A percentile compares a stretch with the other conserved stretches of the same genome.
These are phyloP conservation scores for Eulemur rubriventer DNA, from an alignment of 2,797 vertebrate species.

Conservation along the genomic window DNA sequence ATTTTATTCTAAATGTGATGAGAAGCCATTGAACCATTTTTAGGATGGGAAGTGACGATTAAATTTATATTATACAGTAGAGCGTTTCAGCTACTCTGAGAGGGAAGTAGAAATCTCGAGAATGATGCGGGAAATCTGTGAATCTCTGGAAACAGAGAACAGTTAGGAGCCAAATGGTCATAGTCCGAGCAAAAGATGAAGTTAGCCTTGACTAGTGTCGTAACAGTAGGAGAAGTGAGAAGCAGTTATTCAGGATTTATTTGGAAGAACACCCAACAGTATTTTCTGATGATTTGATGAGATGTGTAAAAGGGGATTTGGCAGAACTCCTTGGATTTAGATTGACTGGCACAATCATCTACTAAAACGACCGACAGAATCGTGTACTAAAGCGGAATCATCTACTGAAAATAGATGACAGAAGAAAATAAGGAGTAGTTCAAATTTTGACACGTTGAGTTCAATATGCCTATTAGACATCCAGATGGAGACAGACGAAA, in stretches of 20 bases:
- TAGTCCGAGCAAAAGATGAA: neutral
- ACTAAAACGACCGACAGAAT: neutral
- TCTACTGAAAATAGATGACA: neutral
- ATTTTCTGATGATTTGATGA: neutral
- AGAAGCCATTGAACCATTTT: neutral
- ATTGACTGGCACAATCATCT: neutral
- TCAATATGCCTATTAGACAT: neutral
- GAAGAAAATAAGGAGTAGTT: neutral
- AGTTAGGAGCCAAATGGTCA: neutral
- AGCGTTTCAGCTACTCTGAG: neutral
- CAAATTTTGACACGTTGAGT: neutral
- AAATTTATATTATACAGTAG: neutral
- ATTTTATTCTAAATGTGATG: neutral
- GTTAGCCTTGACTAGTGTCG: neutral
- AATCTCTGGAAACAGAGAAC: neutral
- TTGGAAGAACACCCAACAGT: neutral
- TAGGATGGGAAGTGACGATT: neutral
- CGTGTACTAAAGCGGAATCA: neutral
- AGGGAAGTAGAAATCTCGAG: neutral
- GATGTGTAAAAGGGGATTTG: neutral
- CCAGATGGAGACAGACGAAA: neutral
- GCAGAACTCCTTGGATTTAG: neutral
- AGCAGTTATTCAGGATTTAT: neutral
- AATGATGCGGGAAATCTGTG: neutral
- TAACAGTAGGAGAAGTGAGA: neutral